phyloP scores from a whole-genome alignment of 2,797 vertebrate genomes.

The Hydrocynus forskahlii region DNA sequence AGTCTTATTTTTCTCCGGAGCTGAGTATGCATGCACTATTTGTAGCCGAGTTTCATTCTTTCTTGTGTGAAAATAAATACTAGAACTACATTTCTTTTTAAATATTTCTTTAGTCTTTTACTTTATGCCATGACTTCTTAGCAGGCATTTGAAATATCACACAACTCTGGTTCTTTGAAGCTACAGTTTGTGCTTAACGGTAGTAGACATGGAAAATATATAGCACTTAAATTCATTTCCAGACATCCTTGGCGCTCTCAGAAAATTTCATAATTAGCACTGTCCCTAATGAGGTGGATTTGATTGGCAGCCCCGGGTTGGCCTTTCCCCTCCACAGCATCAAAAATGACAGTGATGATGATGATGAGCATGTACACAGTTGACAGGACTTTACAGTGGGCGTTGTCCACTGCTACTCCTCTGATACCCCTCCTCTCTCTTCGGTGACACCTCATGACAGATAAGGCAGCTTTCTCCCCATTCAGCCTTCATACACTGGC shows the following conservation, averaged over 20 bases:
- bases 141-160: neutral
- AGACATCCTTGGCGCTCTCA: slow-evolving; percentile 61
- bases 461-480: slow-evolving; percentile 49
- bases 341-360: slow-evolving; percentile 81
- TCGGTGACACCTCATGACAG: slow-evolving; percentile 59
- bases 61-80: neutral
- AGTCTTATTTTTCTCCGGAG: too few species aligned
- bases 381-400: slow-evolving; percentile 76
- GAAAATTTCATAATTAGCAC: slow-evolving; percentile 75
- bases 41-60: neutral
- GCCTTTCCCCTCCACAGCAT: slow-evolving; percentile 79
- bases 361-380: slow-evolving; percentile 77
- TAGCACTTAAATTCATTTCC: slow-evolving; percentile 60
- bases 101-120: neutral
- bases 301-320: slow-evolving; percentile 80
- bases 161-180: neutral
- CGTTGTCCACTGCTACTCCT: slow-evolving; percentile 57
- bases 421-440: slow-evolving; percentile 50
- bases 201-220: slow-evolving; percentile 51
- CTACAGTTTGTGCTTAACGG: neutral
- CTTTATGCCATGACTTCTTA: neutral
- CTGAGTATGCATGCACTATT: too few species aligned
- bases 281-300: slow-evolving; percentile 79
- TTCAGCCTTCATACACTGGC: slow-evolving; percentile 36
- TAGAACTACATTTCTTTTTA: neutral